Evolutionary conservation across 2,888 invertebrate species (phyloP), one percentile per base, ranked within the genome.

Genomic region (Malthinus flaveolus): DNA sequence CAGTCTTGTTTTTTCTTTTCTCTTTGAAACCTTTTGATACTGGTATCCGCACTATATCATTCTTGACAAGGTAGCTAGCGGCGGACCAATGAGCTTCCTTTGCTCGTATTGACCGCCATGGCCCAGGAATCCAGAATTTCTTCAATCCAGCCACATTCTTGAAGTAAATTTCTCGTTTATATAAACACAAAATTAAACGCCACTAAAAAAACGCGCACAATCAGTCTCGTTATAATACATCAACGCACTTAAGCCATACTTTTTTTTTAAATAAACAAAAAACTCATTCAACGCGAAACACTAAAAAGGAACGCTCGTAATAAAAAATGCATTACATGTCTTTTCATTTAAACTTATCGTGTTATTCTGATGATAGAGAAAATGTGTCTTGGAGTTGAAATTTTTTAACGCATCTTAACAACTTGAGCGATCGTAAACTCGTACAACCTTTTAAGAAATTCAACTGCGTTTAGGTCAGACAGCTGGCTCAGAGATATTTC

Each of bases 401-500:
- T 56, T 57, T 64, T 64, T 48, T 58, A 63, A 58, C 65, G 62
- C 60, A 64, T 67, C 62, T 69, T 65, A 73, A 69, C 72, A 72
- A 70, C 71, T 42, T 70, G 72, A 72, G 58, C 61, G 60, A 61
- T 60, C 66, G 67, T 71, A 71, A 69, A 69, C 63, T 61, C 64
- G 68, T 66, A 69, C 70, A 71, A 71, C 71, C 68, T 70, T 68
- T 62, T 59, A 62, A 52, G 60, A 62, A 15, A 63, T 57, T 23
- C 23, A 23, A 23, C 23, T 23, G 5, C 56, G 60, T 57, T 59
- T 60, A 63, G 52, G 59, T 65, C 60, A 51, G 57, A 65, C 66
- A 75, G 73, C 73, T 72, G 73, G 72, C 67, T 60, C 69, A 64
- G 76, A 78, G 78, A 23, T 23, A 78, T 78, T 78, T 77, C 75